phyloP scores from a whole-genome alignment of 1,140 invertebrate genomes.

The Leptestheria dahalacensis region DNA sequence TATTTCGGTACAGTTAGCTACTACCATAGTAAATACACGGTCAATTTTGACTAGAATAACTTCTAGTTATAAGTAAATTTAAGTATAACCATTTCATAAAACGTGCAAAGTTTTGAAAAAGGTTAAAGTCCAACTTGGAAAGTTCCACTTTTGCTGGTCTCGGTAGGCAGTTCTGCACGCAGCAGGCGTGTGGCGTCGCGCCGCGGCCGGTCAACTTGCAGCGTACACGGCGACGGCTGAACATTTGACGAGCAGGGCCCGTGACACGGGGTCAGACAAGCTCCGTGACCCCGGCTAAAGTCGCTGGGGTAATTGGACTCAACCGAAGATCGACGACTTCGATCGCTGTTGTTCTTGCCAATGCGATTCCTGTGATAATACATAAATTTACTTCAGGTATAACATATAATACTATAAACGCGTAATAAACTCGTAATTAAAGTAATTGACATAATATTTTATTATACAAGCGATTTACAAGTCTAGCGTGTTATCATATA shows the following conservation, averaged over 20 bases:
- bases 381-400: too few species aligned
- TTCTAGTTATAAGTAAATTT: too few species aligned
- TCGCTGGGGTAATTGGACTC: background rate
- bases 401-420: too few species aligned
- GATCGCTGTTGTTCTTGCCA: background rate
- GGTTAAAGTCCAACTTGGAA: too few species aligned
- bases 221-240: background rate
- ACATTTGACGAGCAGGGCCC: constrained; percentile 2
- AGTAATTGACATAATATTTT: background rate
- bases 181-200: background rate
- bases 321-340: background rate
- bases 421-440: background rate
- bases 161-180: background rate
- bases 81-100: too few species aligned
- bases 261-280: constrained; percentile 12
- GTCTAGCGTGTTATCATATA: too few species aligned
- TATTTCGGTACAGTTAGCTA: too few species aligned
- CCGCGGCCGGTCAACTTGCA: background rate
- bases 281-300: constrained; percentile 8
- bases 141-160: background rate
- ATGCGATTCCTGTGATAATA: background rate
- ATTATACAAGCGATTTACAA: background rate
- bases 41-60: too few species aligned
- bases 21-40: too few species aligned
- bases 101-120: too few species aligned